These are phyloP conservation scores for Drosophila ezoana DNA, from an alignment of 2,888 invertebrate genomes.

Conservation along the genomic window DNA sequence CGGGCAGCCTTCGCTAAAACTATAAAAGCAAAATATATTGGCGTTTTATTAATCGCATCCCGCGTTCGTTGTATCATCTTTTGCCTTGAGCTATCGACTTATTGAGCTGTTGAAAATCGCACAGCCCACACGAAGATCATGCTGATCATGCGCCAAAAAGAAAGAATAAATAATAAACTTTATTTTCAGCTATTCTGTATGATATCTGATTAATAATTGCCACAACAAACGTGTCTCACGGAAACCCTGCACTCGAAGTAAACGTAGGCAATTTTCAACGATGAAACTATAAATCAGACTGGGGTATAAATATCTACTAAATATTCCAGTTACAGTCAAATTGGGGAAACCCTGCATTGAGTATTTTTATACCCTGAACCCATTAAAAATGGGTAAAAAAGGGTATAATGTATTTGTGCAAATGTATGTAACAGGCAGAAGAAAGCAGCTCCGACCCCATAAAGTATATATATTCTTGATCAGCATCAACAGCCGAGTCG, in stretches of 20 bases:
- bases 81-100: constrained; percentile 70
- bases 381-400: too few species aligned
- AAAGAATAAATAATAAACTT: constrained; percentile 22
- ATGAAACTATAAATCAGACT: constrained; percentile 19
- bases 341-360: not conserved
- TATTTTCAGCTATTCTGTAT: constrained; percentile 9
- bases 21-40: constrained; percentile 52
- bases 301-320: constrained; percentile 35
- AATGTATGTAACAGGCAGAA: too few species aligned
- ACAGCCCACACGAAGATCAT: constrained; percentile 44
- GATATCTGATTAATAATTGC: constrained; percentile 24
- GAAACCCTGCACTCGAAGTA: not conserved
- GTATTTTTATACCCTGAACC: too few species aligned
- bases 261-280: constrained; percentile 3
- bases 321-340: not conserved
- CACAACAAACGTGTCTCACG: constrained; percentile 18
- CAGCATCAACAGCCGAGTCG: too few species aligned
- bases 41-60: constrained; percentile 50
- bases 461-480: too few species aligned
- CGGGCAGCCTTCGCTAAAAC: constrained; percentile 62
- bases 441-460: too few species aligned
- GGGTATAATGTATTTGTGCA: too few species aligned
- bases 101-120: constrained; percentile 52
- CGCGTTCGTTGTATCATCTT: constrained; percentile 52
- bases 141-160: constrained; percentile 21